These are phyloP conservation scores for Esox niger DNA, from an alignment of 2,113 vertebrate species.

Conservation along the genomic window DNA sequence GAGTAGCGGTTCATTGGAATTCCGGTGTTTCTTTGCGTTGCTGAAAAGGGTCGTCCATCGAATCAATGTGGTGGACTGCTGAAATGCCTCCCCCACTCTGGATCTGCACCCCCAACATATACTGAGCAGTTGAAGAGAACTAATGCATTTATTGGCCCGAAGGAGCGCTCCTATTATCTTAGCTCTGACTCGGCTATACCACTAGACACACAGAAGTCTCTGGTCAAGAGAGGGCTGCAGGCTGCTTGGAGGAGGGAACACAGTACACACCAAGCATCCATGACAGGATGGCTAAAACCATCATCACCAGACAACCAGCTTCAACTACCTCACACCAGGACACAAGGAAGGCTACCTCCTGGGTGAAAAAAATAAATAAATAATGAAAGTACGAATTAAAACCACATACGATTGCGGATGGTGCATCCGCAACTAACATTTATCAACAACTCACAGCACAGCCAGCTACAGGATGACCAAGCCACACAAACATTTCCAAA, in stretches of 20 bases:
- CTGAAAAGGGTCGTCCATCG: not conserved
- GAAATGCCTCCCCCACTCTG: not conserved
- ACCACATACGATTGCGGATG: no score
- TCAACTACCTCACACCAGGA: no score
- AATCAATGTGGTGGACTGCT: not conserved
- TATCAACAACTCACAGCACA: not conserved
- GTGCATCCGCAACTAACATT: not conserved
- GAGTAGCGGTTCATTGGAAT: not conserved
- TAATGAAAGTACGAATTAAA: no score
- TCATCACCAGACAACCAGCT: no score
- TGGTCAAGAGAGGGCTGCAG: not conserved
- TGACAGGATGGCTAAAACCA: no score
- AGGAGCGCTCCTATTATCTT: not conserved
- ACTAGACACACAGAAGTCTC: not conserved
- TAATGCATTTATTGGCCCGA: not conserved
- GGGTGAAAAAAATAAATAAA: no score
- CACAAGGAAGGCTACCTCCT: no score
- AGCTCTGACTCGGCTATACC: not conserved
- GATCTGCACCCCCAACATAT: no score
- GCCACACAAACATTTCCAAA: no score
- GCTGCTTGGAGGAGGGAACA: no score
- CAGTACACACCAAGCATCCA: no score
- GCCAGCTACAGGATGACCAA: not conserved
- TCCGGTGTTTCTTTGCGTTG: not conserved
- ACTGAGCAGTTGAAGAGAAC: not conserved